Base-by-base conservation (phyloP, 2,888 invertebrate genomes). In the Embidobia sp. region DNA sequence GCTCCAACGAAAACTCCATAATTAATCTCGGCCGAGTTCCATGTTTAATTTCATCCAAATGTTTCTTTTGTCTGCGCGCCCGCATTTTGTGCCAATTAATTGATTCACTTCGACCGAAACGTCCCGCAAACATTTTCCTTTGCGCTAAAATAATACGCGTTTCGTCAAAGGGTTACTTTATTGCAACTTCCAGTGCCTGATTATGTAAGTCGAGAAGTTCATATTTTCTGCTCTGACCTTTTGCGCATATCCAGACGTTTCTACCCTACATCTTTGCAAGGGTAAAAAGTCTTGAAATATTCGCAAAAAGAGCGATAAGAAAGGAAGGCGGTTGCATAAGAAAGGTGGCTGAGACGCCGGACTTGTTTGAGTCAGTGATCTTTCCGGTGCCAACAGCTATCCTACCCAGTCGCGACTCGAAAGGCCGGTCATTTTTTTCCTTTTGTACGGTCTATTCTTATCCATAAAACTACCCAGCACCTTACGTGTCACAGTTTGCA, bases 321-420 rank as follows among this genome's bases (percentile, higher is more conserved):
- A 42, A 31, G 16, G 19, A 64, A 49, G 13, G 11, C 37, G 35
- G 46, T 55, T 42, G 46, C 35, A 46, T 35, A 55, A 49, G 59
- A 59, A 61, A 59, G 51, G 42, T 18, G 18, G 49, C 42, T 42
- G 27, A 5, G 64, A 40, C 42, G 51, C 8, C 46, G 31, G n/a
- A 64, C 49, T 46, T 48, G 63, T 63, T 49, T 49, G 63, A 63
- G 49, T 40, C 63, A 40, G 49, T 57, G 61, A 61, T 70, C 61
- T 61, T 61, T 61, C 46, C 61, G 70, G 53, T 61, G 70, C 70
- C 53, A 61, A 44, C 61, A 51, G 31, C 51, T 53, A 42, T 53
- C 35, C 44, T 33, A 13, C 22, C 42, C 44, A 57, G 22, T 49
- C 22, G 42, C 11, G 11, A 26, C 33, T 70, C 61, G 63, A 55